A percentile compares a stretch with the other conserved stretches of the same genome.
phyloP scores from a whole-genome alignment of 2,797 vertebrate species.

The Macropus fuliginosus region DNA sequence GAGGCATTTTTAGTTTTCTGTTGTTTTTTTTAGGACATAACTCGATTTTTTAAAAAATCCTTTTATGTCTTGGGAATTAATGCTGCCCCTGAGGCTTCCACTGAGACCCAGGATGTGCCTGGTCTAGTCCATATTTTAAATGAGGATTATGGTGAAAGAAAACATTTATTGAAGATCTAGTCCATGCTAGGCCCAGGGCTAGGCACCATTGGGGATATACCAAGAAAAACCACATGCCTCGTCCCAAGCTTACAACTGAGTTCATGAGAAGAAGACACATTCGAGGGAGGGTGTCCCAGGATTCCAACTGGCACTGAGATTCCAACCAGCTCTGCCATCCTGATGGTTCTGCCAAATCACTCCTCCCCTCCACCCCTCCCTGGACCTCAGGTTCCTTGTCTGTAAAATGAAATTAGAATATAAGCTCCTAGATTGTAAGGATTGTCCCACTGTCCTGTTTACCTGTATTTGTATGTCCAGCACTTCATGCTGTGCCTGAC shows the following conservation, averaged over 20 bases:
- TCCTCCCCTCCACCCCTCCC: not conserved
- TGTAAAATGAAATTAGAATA: not conserved
- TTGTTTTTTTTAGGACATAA: constrained; percentile 7
- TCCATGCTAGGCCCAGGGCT: not conserved
- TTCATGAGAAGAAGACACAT: not conserved
- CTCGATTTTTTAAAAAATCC: not conserved
- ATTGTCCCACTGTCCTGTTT: not conserved
- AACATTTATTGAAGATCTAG: not conserved
- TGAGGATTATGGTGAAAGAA: not conserved
- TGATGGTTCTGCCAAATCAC: not conserved
- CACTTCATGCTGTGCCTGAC: fast-evolving
- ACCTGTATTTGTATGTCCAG: not conserved
- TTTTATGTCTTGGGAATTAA: not conserved
- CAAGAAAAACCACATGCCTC: not conserved
- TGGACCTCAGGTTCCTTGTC: not conserved
- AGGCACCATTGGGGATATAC: not conserved
- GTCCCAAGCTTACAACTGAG: not conserved
- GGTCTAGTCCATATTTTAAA: not conserved
- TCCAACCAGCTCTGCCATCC: not conserved
- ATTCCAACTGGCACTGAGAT: not conserved
- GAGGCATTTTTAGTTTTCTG: constrained; percentile 20
- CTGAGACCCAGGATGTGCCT: not conserved
- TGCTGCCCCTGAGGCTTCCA: not conserved
- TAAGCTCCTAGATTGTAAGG: not conserved
- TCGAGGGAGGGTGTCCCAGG: not conserved